Evolutionary conservation across 30 jellyfish, hydroid and myxozoan genomes (phyloP).

Genomic region (Turritopsis dohrnii): DNA sequence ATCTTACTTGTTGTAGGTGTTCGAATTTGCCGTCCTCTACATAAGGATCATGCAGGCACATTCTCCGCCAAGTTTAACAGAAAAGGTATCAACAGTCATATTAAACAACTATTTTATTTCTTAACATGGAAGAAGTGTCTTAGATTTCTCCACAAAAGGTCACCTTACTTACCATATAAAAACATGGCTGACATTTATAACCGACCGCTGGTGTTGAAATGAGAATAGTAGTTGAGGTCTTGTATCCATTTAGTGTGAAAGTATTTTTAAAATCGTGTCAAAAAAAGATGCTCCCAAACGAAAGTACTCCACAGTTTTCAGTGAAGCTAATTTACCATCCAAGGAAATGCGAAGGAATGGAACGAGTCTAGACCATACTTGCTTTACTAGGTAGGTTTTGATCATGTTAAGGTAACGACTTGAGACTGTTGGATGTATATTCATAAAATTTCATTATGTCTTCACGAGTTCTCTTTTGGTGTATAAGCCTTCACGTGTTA

Average conservation of each 20-base stretch:
- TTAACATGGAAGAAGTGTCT: too few relatives aligned
- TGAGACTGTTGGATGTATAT: too few relatives aligned
- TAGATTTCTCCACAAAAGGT: too few relatives aligned
- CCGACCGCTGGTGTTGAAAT: too few relatives aligned
- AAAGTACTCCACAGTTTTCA: background rate
- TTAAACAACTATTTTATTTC: too few relatives aligned
- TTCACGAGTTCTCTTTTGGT: too few relatives aligned
- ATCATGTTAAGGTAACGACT: background rate
- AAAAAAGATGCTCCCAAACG: background rate
- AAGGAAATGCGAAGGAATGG: background rate
- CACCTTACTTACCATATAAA: too few relatives aligned
- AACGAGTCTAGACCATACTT: background rate
- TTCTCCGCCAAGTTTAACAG: background rate
- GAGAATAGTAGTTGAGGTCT: too few relatives aligned
- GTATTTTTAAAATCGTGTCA: background rate
- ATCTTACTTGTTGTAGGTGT: background rate
- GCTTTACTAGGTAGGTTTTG: background rate
- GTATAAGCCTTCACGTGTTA: too few relatives aligned
- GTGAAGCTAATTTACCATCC: background rate
- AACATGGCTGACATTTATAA: too few relatives aligned
- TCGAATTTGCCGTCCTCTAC: slow-evolving; percentile 8
- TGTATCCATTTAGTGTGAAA: background rate
- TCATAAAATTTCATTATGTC: too few relatives aligned
- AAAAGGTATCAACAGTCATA: slow-evolving; percentile 7
- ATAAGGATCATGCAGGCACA: background rate